Conservation (phyloP, 2,113 vertebrate genomes). For the Argyrosomus japonicus region DNA sequence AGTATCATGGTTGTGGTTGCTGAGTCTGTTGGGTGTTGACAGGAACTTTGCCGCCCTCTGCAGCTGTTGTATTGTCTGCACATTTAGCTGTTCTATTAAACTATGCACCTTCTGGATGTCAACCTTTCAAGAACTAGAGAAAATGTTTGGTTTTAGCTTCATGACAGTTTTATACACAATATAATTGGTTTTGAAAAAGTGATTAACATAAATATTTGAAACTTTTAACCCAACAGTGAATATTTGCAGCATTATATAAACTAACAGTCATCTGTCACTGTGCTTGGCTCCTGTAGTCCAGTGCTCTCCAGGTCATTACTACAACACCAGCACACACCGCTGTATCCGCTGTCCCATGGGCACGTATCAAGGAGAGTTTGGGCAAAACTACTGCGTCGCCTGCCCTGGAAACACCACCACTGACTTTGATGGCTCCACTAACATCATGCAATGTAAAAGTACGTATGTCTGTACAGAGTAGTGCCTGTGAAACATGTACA, state of each 20-base stretch:
- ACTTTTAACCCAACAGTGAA: background rate
- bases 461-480: conserved; percentile 53
- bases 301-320: conserved; percentile 97
- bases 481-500: background rate
- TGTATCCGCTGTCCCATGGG: conserved; percentile 93
- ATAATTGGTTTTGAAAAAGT: background rate
- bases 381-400: conserved; percentile 92
- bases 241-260: background rate
- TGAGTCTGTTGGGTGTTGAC: background rate
- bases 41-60: conserved; percentile 68
- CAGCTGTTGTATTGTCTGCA: conserved; percentile 27
- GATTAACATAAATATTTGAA: too few relatives aligned
- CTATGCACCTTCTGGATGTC: background rate
- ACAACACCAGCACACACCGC: conserved; percentile 95
- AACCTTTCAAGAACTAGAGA: background rate
- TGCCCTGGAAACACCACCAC: conserved; percentile 98
- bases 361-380: conserved; percentile 94
- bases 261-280: background rate
- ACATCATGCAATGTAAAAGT: conserved; percentile 98
- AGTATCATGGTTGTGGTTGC: background rate
- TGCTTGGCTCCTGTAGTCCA: conserved; percentile 84
- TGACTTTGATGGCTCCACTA: conserved; percentile 97
- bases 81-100: background rate
- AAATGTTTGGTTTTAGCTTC: background rate
- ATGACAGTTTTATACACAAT: background rate